Evolutionary conservation across 30 jellyfish, hydroid and myxozoan species (phyloP).

Genomic region (Rhopilema esculentum): DNA sequence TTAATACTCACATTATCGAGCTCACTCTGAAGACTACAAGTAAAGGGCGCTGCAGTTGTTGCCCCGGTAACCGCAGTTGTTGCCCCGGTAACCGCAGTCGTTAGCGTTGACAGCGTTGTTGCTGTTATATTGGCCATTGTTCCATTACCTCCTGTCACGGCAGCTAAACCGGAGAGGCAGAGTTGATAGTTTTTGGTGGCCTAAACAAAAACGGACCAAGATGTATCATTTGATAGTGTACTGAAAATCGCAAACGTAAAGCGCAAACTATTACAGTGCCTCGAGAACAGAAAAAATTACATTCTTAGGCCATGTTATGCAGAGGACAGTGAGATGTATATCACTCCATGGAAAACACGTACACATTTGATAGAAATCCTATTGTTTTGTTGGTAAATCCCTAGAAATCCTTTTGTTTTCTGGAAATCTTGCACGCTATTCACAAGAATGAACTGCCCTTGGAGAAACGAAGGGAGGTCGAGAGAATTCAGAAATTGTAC

Average conservation of each 20-base stretch:
- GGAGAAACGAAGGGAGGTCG: no score
- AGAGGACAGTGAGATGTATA: no score
- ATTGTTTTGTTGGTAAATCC: no score
- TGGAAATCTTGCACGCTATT: no score
- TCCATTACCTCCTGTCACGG: neutral
- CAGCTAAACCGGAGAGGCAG: constrained; percentile 42
- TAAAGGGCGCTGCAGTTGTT: constrained; percentile 10
- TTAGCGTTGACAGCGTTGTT: neutral
- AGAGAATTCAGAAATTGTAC: no score
- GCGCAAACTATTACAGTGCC: no score
- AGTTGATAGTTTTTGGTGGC: constrained; percentile 78
- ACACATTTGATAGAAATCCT: no score
- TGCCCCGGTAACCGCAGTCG: constrained; percentile 9
- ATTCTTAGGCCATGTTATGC: no score
- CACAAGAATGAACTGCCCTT: no score
- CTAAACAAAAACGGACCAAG: constrained; percentile 19
- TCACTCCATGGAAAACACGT: no score
- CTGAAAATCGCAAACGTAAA: neutral
- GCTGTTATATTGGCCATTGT: neutral
- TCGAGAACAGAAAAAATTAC: no score
- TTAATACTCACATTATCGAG: constrained; percentile 58
- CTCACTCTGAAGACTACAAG: constrained; percentile 36
- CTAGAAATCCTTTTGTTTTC: no score
- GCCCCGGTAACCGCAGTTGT: constrained; percentile 31
- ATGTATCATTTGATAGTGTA: neutral